These are phyloP conservation scores for Alligator mississippiensis DNA, from an alignment of 2,113 vertebrate species.

Conservation along the genomic window DNA sequence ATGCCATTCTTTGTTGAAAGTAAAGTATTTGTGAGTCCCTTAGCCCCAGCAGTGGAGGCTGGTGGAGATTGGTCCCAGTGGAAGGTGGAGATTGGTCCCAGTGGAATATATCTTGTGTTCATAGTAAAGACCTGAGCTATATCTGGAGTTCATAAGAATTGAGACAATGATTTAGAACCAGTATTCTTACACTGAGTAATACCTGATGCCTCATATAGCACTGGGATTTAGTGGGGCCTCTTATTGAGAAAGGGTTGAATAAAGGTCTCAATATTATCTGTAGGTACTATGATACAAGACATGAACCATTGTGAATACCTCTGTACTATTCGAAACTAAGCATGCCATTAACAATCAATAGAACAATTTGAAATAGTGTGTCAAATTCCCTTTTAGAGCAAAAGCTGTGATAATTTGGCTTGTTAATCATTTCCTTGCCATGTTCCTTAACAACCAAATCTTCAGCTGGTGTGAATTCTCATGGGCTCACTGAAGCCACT, in stretches of 20 bases:
- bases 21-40: neutral
- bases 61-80: neutral
- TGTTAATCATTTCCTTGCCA: neutral
- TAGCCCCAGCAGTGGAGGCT: neutral
- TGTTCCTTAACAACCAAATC: neutral
- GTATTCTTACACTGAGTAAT: fast-evolving
- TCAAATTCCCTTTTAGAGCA: neutral
- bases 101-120: neutral
- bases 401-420: neutral
- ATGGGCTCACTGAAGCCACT: neutral
- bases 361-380: neutral
- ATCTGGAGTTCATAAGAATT: neutral
- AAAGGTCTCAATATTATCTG: neutral
- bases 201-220: neutral
- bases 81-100: neutral
- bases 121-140: neutral
- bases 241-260: neutral
- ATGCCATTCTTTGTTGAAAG: neutral
- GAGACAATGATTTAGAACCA: neutral
- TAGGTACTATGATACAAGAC: neutral
- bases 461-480: neutral
- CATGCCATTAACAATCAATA: neutral
- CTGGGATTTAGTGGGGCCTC: neutral
- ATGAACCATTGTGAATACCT: neutral
- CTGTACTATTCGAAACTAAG: neutral